Conservation (phyloP, 2,113 vertebrate genomes). For the Diglossa brunneiventris region DNA sequence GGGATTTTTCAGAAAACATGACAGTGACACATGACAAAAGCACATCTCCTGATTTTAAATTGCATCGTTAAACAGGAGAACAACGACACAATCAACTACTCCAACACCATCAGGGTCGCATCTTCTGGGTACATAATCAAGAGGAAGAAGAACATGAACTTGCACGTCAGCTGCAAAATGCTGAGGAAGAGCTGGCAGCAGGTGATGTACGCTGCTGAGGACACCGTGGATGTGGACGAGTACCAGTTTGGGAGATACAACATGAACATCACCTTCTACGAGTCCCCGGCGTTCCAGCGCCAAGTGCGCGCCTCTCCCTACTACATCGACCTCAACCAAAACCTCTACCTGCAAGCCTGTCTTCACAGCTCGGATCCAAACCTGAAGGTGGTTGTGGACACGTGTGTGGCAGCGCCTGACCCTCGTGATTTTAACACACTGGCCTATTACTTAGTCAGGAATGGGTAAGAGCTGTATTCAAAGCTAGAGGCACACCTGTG, state of each 20-base stretch:
- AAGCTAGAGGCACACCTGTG: background rate
- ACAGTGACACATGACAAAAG: background rate
- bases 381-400: conserved; percentile 72
- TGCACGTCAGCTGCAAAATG: conserved; percentile 72
- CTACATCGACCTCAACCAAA: conserved; percentile 64
- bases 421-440: conserved; percentile 32
- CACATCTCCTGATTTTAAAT: background rate
- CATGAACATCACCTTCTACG: conserved; percentile 68
- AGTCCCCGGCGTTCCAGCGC: conserved; percentile 42
- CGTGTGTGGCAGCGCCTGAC: conserved; percentile 71
- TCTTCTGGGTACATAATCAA: conserved; percentile 31
- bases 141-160: conserved; percentile 50
- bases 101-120: conserved; percentile 50
- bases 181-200: conserved; percentile 66
- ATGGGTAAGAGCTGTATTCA: conserved; percentile 66
- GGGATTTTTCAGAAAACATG: no score
- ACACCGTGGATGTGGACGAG: background rate
- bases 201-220: conserved; percentile 56
- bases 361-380: conserved; percentile 50
- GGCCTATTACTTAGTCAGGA: conserved; percentile 64
- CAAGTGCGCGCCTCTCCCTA: conserved; percentile 64
- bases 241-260: conserved; percentile 62
- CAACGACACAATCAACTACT: conserved; percentile 72
- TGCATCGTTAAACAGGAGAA: conserved; percentile 31
- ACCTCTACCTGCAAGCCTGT: conserved; percentile 68